phyloP scores from a whole-genome alignment of 2,888 invertebrate species.

The Protophormia terraenovae region DNA sequence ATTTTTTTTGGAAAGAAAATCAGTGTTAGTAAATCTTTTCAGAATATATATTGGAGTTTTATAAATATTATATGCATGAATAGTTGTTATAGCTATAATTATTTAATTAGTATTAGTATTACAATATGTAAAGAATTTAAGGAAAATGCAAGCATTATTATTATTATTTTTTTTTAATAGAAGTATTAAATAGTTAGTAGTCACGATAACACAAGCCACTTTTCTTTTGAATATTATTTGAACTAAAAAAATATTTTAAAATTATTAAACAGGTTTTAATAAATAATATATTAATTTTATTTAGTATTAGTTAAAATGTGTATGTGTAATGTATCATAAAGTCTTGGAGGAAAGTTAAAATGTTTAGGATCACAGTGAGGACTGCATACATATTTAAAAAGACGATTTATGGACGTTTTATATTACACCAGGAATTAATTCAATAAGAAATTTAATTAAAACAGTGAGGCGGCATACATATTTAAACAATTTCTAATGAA shows the following conservation, averaged over 20 bases:
- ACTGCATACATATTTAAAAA: too few relatives aligned
- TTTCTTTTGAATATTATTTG: neutral
- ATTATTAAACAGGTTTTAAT: too few relatives aligned
- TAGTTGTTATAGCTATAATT: conserved; percentile 40
- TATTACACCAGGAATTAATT: too few relatives aligned
- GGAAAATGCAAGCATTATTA: neutral
- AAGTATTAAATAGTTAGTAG: neutral
- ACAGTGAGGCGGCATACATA: too few relatives aligned
- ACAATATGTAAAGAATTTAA: neutral
- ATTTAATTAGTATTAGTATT: neutral
- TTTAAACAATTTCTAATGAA: too few relatives aligned
- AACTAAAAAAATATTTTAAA: neutral
- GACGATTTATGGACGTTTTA: too few relatives aligned
- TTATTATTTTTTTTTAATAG: neutral
- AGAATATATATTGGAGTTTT: neutral
- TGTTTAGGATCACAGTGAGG: too few relatives aligned
- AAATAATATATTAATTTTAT: neutral
- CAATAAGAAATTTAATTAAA: too few relatives aligned
- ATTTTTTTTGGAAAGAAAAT: neutral
- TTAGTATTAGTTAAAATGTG: neutral
- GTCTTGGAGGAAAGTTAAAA: too few relatives aligned
- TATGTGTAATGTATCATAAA: too few relatives aligned
- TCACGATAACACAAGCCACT: neutral
- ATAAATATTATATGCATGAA: conserved; percentile 52
- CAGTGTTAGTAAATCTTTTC: neutral